Conservation (phyloP, 2,797 vertebrate genomes). For the Sebastes iracundus region DNA sequence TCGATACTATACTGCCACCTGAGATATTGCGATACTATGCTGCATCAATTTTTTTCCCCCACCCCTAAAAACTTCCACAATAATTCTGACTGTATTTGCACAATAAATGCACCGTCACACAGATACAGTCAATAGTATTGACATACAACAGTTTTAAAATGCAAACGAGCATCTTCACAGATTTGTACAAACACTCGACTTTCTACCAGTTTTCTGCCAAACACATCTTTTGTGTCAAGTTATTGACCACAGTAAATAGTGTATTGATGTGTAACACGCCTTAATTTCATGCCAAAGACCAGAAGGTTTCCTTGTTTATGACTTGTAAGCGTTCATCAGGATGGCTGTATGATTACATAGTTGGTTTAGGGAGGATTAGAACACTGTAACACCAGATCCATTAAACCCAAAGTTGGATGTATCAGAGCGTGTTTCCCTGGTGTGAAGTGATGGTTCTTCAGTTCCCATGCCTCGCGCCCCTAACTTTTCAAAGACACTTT, state of each 20-base stretch:
- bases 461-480: not conserved
- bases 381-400: not conserved
- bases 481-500: not conserved
- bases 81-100: not conserved
- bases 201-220: not conserved
- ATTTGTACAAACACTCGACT: accelerated
- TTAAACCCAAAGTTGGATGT: not conserved
- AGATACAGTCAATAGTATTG: not conserved
- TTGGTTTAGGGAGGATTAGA: not conserved
- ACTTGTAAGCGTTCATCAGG: not conserved
- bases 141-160: not conserved
- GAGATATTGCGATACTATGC: no score
- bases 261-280: not conserved
- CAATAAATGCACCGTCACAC: not conserved
- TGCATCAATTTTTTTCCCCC: not conserved
- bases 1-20: no score
- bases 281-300: not conserved
- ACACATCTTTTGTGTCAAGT: not conserved
- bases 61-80: not conserved
- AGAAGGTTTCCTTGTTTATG: not conserved
- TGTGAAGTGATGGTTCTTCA: no score
- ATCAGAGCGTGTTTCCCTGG: not conserved
- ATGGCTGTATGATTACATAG: not conserved
- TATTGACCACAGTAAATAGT: not conserved
- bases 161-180: not conserved